A percentile compares a stretch with the other conserved stretches of the same genome.
Conservation (phyloP, 1,140 invertebrate species). For the Amphibalanus amphitrite region DNA sequence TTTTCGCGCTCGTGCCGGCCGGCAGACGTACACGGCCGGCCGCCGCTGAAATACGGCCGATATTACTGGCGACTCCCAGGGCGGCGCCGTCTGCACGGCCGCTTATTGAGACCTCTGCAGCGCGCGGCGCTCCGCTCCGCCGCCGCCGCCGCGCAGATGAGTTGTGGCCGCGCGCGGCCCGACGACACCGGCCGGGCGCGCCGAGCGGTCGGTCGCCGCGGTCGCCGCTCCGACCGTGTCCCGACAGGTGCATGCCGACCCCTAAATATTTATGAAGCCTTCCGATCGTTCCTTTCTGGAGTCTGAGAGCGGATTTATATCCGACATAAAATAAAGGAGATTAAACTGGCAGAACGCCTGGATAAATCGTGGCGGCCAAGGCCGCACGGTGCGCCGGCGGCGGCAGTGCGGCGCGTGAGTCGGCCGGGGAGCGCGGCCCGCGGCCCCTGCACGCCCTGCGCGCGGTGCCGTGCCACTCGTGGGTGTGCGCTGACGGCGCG, state of each 20-base stretch:
- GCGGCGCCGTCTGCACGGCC: background rate
- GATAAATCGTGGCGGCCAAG: background rate
- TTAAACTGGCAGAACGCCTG: background rate
- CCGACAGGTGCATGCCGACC: background rate
- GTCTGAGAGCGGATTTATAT: background rate
- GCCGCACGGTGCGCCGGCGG: too few relatives aligned
- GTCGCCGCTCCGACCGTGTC: background rate
- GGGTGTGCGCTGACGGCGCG: too few relatives aligned
- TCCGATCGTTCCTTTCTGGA: background rate
- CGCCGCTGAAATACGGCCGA: background rate
- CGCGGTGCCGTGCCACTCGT: too few relatives aligned
- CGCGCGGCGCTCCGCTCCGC: too few relatives aligned
- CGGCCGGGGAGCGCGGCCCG: too few relatives aligned
- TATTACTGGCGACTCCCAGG: background rate
- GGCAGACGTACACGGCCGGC: background rate
- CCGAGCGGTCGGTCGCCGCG: too few relatives aligned
- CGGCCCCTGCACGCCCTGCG: too few relatives aligned
- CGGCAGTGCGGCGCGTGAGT: too few relatives aligned
- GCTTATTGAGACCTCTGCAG: background rate
- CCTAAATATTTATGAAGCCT: slow-evolving; percentile 2
- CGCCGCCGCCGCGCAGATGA: too few relatives aligned
- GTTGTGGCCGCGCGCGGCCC: too few relatives aligned
- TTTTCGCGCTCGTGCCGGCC: background rate
- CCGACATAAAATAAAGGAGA: slow-evolving; percentile 1
- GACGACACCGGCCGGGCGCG: too few relatives aligned